A percentile compares a stretch with the other conserved stretches of the same genome.
phyloP scores from a whole-genome alignment of 2,888 invertebrate genomes.

The Gasteruption jaculator region DNA sequence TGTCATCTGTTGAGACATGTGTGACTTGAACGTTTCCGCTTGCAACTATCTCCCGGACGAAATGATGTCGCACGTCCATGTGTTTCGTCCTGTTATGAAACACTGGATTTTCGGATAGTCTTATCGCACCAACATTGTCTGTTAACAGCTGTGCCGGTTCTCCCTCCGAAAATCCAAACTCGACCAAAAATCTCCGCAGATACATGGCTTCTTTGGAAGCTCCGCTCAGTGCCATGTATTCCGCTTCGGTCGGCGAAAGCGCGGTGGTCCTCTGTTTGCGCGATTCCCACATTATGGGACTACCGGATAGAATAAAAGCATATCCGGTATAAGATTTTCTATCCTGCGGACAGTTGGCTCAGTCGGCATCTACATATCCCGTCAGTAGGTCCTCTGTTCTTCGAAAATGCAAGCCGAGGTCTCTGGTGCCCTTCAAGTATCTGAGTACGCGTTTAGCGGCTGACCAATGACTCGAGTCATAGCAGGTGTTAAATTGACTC shows the following conservation, averaged over 20 bases:
- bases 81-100: conserved; percentile 6
- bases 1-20: background rate
- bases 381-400: background rate
- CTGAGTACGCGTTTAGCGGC: conserved; percentile 1
- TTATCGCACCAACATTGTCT: conserved; percentile 6
- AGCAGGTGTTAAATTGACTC: background rate
- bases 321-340: conserved; percentile 6
- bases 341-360: conserved; percentile 1
- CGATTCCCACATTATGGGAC: conserved; percentile 3
- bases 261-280: conserved; percentile 10
- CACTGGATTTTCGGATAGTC: conserved; percentile 2
- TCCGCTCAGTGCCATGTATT: conserved; percentile 9
- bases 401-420: background rate
- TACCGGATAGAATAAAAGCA: conserved; percentile 1
- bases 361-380: conserved; percentile 9
- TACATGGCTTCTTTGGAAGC: conserved; percentile 9
- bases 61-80: conserved; percentile 8
- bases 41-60: background rate
- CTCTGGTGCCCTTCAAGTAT: background rate
- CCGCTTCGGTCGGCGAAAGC: conserved; percentile 12
- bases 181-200: conserved; percentile 5
- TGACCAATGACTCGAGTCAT: background rate
- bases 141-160: background rate
- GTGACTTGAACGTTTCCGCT: background rate
- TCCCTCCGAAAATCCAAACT: background rate